Evolutionary conservation across 2,888 invertebrate genomes (phyloP), one percentile per base, ranked within the genome.

Genomic region (Unio pictorum): DNA sequence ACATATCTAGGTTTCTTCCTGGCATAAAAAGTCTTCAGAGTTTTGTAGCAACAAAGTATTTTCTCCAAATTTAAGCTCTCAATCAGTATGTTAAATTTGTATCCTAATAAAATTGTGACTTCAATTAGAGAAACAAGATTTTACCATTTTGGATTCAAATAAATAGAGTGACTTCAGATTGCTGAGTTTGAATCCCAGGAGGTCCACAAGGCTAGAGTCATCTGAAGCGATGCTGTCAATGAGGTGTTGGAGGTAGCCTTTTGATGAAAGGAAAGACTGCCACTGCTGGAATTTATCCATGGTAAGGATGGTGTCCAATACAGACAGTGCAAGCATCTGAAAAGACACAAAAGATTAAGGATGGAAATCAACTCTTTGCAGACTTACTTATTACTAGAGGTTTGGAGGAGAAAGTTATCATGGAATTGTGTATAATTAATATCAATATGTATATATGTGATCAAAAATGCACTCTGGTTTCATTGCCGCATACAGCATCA

Each of bases 101-200:
- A 56, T 30, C 23, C 54, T 56, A 26, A 8, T 56, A 17, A 23
- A 26, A 15, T 55, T 20, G 23, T 55, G 26, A 11, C 8, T 55
- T 23, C 7, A 57, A 30, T 23, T 55, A 59, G 20, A 62, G 11
- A 45, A 45, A 45, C 15, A 15, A 45, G 45, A 45, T 45, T 83
- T 77, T 71, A 91, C 92, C 94, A 97, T 94, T 91, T 95, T 95
- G 0, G 96, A 94, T 89, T 96, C 95, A 90, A 95, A 97, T 23
- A 96, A 93, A 91, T 95, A 97, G 0, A 97, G 90, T 0, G 94
- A 93, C 69, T 94, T 93, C 61, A 96, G 91, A 28, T 86, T 83
- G 30, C 84, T 82, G 0, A 87, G 76, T 91, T 92, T 20, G 93
- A 88, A 85, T 2, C 74, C 72, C 11, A 89, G 77, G 54, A 89